Evolutionary conservation across 1,140 invertebrate species (phyloP).

Genomic region (Panulirus ornatus): DNA sequence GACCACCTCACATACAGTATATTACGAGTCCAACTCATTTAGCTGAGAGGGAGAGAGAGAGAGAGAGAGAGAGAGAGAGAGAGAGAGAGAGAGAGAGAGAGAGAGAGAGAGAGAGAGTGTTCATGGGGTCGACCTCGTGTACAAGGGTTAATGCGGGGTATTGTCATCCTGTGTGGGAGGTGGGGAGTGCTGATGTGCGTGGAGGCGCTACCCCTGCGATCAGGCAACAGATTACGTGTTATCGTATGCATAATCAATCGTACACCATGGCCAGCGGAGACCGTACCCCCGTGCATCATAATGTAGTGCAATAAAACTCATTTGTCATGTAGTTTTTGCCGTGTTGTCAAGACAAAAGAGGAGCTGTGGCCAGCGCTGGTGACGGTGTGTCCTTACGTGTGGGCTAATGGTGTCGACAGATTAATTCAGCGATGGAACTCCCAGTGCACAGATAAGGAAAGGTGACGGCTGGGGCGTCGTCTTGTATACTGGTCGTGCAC

Average conservation of each 20-base stretch:
- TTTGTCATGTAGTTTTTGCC: not conserved
- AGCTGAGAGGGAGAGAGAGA: not conserved
- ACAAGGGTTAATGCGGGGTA: not conserved
- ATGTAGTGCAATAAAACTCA: not conserved
- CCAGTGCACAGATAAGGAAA: not conserved
- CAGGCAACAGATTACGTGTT: not conserved
- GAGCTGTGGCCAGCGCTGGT: not conserved
- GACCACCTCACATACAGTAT: no score
- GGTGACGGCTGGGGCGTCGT: not conserved
- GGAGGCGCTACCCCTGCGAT: not conserved
- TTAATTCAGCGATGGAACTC: not conserved
- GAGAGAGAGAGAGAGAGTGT: no score
- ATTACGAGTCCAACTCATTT: no score
- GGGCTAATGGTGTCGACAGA: not conserved
- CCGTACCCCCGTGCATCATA: not conserved
- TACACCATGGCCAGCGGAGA: not conserved
- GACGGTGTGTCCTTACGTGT: not conserved
- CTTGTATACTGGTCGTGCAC: not conserved
- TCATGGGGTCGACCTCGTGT: no score
- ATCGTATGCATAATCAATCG: constrained; percentile 35
- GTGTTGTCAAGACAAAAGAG: not conserved
- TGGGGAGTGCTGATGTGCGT: not conserved
- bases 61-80: not conserved
- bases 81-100: not conserved
- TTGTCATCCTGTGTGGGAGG: not conserved